Evolutionary conservation across 2,113 vertebrate species (phyloP).

Genomic region (Aspiorhynchus laticeps): DNA sequence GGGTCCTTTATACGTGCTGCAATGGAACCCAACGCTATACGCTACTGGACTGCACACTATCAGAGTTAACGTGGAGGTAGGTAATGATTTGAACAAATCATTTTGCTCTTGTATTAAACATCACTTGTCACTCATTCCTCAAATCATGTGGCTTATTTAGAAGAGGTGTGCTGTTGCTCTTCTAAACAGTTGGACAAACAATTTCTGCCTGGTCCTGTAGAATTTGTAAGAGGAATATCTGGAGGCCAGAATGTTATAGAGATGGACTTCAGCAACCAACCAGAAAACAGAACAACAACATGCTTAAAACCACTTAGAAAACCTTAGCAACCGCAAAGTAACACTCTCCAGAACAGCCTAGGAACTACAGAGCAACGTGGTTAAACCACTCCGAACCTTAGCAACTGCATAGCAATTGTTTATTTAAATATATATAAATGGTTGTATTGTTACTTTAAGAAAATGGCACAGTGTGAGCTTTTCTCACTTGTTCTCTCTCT

Average conservation of each 20-base stretch:
- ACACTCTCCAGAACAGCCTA: not conserved
- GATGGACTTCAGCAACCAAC: not conserved
- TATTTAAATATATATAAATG: too few relatives aligned
- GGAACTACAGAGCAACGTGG: not conserved
- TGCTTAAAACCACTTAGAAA: not conserved
- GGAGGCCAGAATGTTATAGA: not conserved
- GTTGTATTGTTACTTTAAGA: not conserved
- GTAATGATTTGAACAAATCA: constrained; percentile 2
- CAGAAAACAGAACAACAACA: not conserved
- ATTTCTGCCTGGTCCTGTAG: not conserved
- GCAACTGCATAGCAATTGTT: not conserved
- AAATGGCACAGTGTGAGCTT: not conserved
- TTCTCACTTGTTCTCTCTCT: not conserved
- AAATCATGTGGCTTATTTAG: not conserved
- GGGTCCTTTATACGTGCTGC: constrained; percentile 88
- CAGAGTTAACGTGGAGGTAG: constrained; percentile 86
- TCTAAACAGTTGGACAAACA: not conserved
- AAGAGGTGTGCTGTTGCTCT: not conserved
- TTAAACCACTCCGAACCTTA: not conserved
- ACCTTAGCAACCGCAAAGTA: not conserved
- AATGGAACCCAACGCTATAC: constrained; percentile 87
- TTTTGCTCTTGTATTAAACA: not conserved
- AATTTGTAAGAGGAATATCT: not conserved
- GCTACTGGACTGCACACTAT: constrained; percentile 84
- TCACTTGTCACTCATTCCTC: not conserved